phyloP scores from a whole-genome alignment of 30 jellyfish, hydroid and myxozoan species.

The Aurelia coerulea region DNA sequence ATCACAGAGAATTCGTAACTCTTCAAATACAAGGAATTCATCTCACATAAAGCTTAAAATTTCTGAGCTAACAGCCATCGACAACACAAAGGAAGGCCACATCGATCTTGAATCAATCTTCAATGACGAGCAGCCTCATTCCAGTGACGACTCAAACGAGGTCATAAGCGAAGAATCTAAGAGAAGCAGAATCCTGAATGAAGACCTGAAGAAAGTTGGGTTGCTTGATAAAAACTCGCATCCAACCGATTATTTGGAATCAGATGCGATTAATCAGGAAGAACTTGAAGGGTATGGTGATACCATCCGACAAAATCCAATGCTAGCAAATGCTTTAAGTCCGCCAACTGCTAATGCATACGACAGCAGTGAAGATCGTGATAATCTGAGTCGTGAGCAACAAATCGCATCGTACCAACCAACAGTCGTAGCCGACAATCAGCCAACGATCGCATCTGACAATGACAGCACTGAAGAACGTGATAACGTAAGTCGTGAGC shows the following conservation, averaged over 20 bases:
- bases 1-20: too few relatives aligned
- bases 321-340: not conserved
- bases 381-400: not conserved
- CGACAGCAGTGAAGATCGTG: not conserved
- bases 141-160: not conserved
- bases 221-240: not conserved
- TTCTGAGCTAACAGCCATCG: too few relatives aligned
- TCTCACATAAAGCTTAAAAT: too few relatives aligned
- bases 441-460: not conserved
- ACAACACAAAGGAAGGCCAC: too few relatives aligned
- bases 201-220: slow-evolving; percentile 55
- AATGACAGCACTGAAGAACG: not conserved
- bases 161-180: not conserved
- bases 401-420: not conserved
- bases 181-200: slow-evolving; percentile 5
- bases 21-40: too few relatives aligned
- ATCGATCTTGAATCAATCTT: slow-evolving; percentile 14
- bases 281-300: not conserved
- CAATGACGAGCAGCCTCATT: not conserved
- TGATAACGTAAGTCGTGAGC: not conserved
- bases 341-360: not conserved
- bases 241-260: not conserved
- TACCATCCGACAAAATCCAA: not conserved
- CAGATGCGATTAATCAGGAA: slow-evolving; percentile 1
- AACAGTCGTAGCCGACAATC: not conserved